These are phyloP conservation scores for Solenodon paradoxus DNA, from an alignment of 2,113 vertebrate species.

Conservation along the genomic window DNA sequence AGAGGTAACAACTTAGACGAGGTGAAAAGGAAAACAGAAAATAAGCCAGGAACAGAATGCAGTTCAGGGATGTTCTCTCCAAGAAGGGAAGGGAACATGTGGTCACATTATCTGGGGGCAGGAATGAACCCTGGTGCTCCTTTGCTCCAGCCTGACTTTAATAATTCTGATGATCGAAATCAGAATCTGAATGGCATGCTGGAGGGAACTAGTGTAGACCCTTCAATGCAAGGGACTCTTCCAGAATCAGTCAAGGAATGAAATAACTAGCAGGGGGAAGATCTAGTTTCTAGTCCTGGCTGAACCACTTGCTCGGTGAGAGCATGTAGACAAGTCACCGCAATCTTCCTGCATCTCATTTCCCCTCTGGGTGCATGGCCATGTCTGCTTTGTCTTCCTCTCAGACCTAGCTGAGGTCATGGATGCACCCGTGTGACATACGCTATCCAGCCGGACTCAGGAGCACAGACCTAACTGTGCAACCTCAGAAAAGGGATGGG, in stretches of 20 bases:
- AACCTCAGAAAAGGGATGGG: neutral
- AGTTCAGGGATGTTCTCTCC: neutral
- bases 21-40: neutral
- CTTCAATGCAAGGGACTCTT: neutral
- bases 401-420: neutral
- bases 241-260: neutral
- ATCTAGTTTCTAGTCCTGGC: neutral
- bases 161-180: neutral
- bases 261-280: neutral
- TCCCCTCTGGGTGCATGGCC: neutral
- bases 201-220: neutral
- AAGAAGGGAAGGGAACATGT: rapidly evolving
- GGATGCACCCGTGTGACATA: rapidly evolving
- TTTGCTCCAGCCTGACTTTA: neutral
- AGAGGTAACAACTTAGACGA: neutral
- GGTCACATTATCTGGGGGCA: neutral
- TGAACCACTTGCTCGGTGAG: neutral
- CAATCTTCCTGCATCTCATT: neutral
- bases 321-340: neutral
- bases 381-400: neutral
- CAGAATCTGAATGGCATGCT: neutral
- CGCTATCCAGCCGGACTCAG: neutral
- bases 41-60: neutral
- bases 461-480: neutral
- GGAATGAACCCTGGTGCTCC: neutral